A percentile compares a stretch with the other conserved stretches of the same genome.
Conservation (phyloP, 2,113 vertebrate genomes). For the Chloropsis cyanopogon region DNA sequence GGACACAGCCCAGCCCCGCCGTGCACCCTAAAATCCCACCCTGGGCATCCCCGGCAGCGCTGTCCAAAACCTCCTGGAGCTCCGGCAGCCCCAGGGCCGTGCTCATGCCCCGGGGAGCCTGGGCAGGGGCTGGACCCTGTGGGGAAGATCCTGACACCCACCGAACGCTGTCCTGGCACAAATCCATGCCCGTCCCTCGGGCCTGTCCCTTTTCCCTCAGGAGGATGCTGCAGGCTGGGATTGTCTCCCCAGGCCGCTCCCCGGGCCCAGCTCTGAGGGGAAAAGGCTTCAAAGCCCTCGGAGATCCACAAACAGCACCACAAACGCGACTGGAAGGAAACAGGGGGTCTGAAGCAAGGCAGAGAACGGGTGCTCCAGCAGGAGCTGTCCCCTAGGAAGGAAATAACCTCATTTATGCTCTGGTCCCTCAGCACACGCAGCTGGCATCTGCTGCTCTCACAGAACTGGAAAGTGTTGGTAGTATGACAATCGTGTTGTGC, state of each 20-base stretch:
- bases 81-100: background rate
- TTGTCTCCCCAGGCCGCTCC: background rate
- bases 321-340: background rate
- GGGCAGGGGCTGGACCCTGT: background rate
- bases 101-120: background rate
- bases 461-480: background rate
- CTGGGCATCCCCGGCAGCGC: background rate
- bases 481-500: background rate
- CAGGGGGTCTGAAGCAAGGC: background rate
- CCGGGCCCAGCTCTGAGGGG: background rate
- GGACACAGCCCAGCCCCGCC: background rate
- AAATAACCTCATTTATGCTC: background rate
- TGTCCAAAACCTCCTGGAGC: background rate
- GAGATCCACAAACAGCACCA: background rate
- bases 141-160: background rate
- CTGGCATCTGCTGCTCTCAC: background rate
- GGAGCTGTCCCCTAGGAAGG: background rate
- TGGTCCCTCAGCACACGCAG: background rate
- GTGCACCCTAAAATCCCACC: background rate
- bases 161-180: accelerated
- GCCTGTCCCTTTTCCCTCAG: background rate
- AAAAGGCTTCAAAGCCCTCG: background rate
- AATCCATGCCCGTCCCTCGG: accelerated
- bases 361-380: background rate
- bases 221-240: accelerated